Evolutionary conservation across 1,140 invertebrate species (phyloP), one percentile per base, ranked within the genome.

Genomic region (Pachyrhynchus sulphureomaculatus): DNA sequence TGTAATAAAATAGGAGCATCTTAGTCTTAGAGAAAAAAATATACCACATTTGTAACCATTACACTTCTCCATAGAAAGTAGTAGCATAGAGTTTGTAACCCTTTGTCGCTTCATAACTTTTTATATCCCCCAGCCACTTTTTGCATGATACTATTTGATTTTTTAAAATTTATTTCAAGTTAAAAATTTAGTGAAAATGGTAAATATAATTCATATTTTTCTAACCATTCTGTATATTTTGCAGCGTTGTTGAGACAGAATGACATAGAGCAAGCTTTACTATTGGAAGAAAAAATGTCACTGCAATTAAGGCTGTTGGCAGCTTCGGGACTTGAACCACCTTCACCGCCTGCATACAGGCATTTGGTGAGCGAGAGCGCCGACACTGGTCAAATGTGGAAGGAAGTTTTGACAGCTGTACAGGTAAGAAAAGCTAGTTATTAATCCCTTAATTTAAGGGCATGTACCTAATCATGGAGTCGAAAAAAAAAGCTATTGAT

Each of bases 241-340:
- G 67, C 76, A 84, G 89, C 83, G 66, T 81, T 88, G 67, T 77
- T 96, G 67, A 83, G 91, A 32, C 86, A 91, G 48, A 95, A 95
- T 74, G 93, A 96, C 71, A 82, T 86, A 21, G 90, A 94, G 68
- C 89, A 95, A 66, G 92, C 92, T 4, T 75, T 87, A 21, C 76
- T 94, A 20, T 81, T 95, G 18, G 92, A 96, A 76, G 91, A 95
- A 67, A 96, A 95, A 75, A 90, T 95, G 79, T 83, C 85, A 54
- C 73, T 95, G 33, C 90, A 95, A 70, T 80, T 88, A 70, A 87
- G 88, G 66, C 80, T 95, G 48, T 79, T 94, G 32, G 88, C 88
- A 49, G 83, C 83, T 0, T 81, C 83, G 2, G 81, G 82, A 20
- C 78, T 84, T 2, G 78, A 77, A 33, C 78, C 79, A 18, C 79